A percentile compares a stretch with the other conserved stretches of the same genome.
phyloP scores from a whole-genome alignment of 2,888 invertebrate genomes.

The Neria commutata region DNA sequence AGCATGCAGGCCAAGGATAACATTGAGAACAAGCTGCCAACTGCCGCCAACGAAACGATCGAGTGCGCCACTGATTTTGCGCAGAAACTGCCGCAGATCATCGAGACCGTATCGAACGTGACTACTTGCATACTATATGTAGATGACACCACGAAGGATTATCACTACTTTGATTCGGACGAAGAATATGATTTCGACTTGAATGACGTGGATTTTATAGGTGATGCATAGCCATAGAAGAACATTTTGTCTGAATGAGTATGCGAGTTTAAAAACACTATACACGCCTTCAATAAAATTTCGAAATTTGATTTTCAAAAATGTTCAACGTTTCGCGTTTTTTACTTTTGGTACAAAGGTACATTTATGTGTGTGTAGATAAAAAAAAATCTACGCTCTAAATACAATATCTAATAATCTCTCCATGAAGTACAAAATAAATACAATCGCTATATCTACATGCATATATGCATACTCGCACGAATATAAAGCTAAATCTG shows the following conservation, averaged over 20 bases:
- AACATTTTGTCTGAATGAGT: too few species aligned
- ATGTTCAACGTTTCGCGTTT: too few species aligned
- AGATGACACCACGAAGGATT: constrained; percentile 35
- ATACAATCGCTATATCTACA: too few species aligned
- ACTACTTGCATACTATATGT: constrained; percentile 43
- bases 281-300: too few species aligned
- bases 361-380: not conserved
- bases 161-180: constrained; percentile 46
- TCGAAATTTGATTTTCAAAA: too few species aligned
- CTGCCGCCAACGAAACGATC: constrained; percentile 31
- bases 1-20: constrained; percentile 40
- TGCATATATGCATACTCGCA: too few species aligned
- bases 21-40: constrained; percentile 40
- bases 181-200: constrained; percentile 44
- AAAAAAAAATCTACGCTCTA: not conserved
- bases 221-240: not conserved
- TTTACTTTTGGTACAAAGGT: too few species aligned
- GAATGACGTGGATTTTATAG: constrained; percentile 27
- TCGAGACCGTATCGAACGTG: constrained; percentile 42
- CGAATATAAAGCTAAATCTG: too few species aligned
- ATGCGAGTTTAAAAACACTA: too few species aligned
- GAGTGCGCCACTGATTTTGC: constrained; percentile 39
- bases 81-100: constrained; percentile 42
- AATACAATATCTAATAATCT: not conserved
- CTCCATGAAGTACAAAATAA: not conserved